These are phyloP conservation scores for Cephalopholis sonnerati DNA, from an alignment of 2,113 vertebrate species.

Conservation along the genomic window DNA sequence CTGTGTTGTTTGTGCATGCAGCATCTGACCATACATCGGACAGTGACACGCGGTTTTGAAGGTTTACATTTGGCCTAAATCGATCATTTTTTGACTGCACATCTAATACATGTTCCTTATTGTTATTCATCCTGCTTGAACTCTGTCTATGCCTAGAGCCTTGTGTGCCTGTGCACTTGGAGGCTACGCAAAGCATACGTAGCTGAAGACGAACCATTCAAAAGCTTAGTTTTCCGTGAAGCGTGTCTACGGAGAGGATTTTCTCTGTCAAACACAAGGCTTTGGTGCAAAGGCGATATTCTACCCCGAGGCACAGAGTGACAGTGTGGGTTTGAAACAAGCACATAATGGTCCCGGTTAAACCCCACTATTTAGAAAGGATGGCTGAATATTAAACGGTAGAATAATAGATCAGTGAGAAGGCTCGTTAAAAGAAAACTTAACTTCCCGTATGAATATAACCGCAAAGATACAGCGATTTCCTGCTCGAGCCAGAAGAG, in stretches of 20 bases:
- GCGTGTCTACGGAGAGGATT: constrained; percentile 48
- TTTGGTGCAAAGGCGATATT: constrained; percentile 60
- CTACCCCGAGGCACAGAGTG: constrained; percentile 48
- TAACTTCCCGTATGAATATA: constrained; percentile 37
- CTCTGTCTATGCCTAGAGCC: constrained; percentile 14
- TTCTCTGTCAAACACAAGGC: constrained; percentile 60
- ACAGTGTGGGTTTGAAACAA: constrained; percentile 54
- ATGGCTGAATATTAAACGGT: constrained; percentile 17
- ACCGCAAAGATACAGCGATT: not conserved
- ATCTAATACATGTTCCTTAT: not conserved
- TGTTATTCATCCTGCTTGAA: constrained; percentile 27
- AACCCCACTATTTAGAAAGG: constrained; percentile 43
- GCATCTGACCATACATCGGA: not conserved
- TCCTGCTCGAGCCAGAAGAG: constrained; percentile 13
- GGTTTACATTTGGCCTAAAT: not conserved
- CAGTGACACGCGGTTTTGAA: not conserved
- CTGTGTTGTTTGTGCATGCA: not conserved
- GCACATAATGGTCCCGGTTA: constrained; percentile 55
- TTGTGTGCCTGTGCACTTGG: constrained; percentile 21
- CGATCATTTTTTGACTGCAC: not conserved
- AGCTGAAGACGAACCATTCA: constrained; percentile 36
- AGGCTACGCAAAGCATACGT: constrained; percentile 25
- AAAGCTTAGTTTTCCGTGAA: constrained; percentile 42
- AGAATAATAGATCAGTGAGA: not conserved
- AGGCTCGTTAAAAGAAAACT: constrained; percentile 17